These are phyloP conservation scores for Serilophus lunatus DNA, from an alignment of 2,113 vertebrate genomes.

Conservation along the genomic window DNA sequence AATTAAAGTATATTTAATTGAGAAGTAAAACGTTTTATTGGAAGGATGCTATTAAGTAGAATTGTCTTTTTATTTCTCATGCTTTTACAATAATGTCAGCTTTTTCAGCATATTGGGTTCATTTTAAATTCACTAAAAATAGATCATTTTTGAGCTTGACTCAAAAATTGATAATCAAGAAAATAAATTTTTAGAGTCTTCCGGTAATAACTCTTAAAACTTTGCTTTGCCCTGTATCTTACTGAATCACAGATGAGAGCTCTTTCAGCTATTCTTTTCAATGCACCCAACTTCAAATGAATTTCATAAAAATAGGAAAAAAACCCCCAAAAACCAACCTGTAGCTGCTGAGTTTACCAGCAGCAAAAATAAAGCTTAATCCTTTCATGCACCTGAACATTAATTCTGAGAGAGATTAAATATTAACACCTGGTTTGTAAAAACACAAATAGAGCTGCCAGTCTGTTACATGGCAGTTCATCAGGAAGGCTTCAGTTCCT, in stretches of 20 bases:
- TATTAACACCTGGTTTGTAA: neutral
- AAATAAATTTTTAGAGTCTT: neutral
- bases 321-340: neutral
- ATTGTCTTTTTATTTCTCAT: neutral
- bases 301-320: neutral
- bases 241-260: neutral
- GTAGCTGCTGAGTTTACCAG: neutral
- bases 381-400: neutral
- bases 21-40: neutral
- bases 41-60: neutral
- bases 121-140: neutral
- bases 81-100: neutral
- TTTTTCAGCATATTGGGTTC: neutral
- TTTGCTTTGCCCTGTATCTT: neutral
- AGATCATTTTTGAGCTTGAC: neutral
- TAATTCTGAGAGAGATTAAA: neutral
- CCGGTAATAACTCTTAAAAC: neutral
- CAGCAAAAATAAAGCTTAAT: neutral
- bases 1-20: neutral
- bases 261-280: neutral
- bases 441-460: neutral
- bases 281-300: neutral
- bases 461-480: fast-evolving
- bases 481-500: neutral
- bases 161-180: neutral